Percentiles rank a stretch among this genome's conserved stretches.
phyloP scores from a whole-genome alignment of 2,113 vertebrate genomes.

The Cololabis saira region DNA sequence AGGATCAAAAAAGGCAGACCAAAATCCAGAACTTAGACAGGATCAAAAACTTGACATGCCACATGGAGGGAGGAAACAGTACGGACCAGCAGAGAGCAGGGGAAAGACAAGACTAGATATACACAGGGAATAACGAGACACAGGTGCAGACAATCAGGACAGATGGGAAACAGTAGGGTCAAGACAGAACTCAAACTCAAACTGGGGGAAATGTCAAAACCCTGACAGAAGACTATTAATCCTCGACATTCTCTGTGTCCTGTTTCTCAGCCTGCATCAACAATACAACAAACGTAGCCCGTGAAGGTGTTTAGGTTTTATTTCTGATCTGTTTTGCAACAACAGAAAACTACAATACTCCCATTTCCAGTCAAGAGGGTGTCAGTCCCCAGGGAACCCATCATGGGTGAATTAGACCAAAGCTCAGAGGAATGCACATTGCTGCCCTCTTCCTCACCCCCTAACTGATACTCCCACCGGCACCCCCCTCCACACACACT shows the following conservation, averaged over 20 bases:
- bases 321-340: constrained; percentile 47
- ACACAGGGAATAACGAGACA: no score
- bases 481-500: constrained; percentile 18
- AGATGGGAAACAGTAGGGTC: no score
- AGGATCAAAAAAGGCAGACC: no score
- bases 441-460: constrained; percentile 52
- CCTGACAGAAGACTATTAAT: no score
- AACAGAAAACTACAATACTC: constrained; percentile 50
- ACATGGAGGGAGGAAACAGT: no score
- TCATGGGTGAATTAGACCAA: constrained; percentile 61
- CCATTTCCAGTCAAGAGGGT: constrained; percentile 43
- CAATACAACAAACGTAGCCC: constrained; percentile 51
- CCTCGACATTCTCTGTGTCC: constrained; percentile 30
- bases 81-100: no score
- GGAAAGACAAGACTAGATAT: no score
- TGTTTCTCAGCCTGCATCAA: constrained; percentile 28
- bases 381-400: constrained; percentile 54
- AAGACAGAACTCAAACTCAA: no score
- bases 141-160: no score
- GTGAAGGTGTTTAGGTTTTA: constrained; percentile 45
- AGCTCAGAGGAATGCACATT: constrained; percentile 69
- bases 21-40: no score
- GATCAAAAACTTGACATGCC: no score
- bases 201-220: no score
- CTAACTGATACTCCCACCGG: constrained; percentile 21